Base-by-base conservation (phyloP, 2,888 invertebrate species). In the Athrips mouffetella region DNA sequence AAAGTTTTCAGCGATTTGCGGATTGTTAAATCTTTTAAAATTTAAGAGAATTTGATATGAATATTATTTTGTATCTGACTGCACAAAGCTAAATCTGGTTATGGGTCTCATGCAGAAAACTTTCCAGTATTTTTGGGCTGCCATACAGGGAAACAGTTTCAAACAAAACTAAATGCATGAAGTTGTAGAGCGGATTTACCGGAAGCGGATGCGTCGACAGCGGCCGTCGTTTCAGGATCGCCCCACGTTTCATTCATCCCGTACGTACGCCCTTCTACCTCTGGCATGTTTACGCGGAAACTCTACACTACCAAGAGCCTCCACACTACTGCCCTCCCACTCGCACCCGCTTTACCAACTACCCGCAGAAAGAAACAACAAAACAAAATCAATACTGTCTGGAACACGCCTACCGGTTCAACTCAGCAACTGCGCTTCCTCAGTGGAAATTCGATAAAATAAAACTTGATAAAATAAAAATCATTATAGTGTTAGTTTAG, bases 211-310 rank as follows among this genome's bases (percentile, higher is more conserved):
- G 80, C 84, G 78, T 80, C 87, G 79, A 86, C 87, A 73, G 82
- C 89, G 69, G 80, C 82, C 78, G 83, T 83, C 73, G 89, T 80
- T 79, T 85, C 88, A 70, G 84, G 79, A 78, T 88, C 87, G 85
- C 86, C 85, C 68, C 89, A 87, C 76, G 85, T 77, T 90, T 83
- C 88, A 87, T 87, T 87, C 87, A 87, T 87, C 82, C 85, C 76
- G 60, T 65, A 73, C 72, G 73, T 87, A 83, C 73, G 78, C 63
- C 80, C 69, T 82, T 83, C 69, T 62, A 67, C 57, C 60, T 57
- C 70, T 63, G 59, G 57, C 49, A 58, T 53, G 48, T 57, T 71
- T 84, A 87, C 87, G 81, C 78, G 76, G 80, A 83, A 83, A 81
- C 78, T 79, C 78, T 76, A 84, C 77, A 79, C 82, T 80, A 76